A percentile compares a stretch with the other conserved stretches of the same genome.
Conservation (phyloP, 2,797 vertebrate genomes). For the Falco biarmicus region DNA sequence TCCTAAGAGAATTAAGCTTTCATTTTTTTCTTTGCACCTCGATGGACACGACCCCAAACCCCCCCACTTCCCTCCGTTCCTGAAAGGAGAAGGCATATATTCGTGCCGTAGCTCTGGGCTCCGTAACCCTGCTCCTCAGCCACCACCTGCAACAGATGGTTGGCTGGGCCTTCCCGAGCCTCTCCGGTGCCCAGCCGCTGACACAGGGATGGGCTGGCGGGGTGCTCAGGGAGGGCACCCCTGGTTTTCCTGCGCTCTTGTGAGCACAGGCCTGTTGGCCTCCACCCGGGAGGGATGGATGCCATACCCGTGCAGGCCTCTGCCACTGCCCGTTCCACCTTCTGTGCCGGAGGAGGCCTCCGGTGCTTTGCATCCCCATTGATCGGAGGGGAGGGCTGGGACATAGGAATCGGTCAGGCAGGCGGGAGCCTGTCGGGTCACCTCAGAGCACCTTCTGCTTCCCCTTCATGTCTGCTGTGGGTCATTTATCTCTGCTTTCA, state of each 20-base stretch:
- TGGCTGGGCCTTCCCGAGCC: not conserved
- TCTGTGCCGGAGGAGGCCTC: rapidly evolving
- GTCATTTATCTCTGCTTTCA: not conserved
- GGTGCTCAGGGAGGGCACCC: not conserved
- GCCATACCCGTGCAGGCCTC: not conserved
- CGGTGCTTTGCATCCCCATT: not conserved
- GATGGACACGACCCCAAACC: not conserved
- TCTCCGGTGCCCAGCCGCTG: not conserved
- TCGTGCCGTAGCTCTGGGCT: rapidly evolving
- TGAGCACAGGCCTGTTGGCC: no score
- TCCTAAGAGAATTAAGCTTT: not conserved
- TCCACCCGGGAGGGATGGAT: not conserved
- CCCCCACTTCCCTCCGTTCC: not conserved
- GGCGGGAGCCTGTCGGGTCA: rapidly evolving
- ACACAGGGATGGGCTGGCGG: not conserved
- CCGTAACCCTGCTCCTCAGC: not conserved
- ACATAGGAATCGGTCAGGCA: not conserved
- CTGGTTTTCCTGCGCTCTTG: rapidly evolving
- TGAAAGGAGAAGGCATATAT: not conserved
- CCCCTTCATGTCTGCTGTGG: not conserved
- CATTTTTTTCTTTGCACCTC: not conserved
- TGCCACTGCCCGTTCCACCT: not conserved
- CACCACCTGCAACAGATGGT: not conserved
- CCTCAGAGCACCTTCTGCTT: not conserved
- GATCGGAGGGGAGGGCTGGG: not conserved